Evolutionary conservation across 2,797 vertebrate species (phyloP), one percentile per base, ranked within the genome.

Genomic region (Sebastes cheni): DNA sequence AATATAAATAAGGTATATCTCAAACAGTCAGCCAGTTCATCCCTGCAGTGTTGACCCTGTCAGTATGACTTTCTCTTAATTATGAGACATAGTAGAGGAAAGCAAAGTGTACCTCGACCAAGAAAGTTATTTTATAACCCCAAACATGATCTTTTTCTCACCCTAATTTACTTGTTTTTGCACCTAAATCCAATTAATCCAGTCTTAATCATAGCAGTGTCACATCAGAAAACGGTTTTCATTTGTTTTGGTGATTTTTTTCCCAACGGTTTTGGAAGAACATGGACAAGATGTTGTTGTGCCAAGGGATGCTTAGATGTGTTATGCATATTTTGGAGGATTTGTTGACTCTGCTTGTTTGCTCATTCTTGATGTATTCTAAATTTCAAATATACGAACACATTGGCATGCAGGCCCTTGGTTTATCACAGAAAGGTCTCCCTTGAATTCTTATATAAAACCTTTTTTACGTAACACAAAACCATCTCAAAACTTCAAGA

Each of bases 1-100:
- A 80, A 75, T 56, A 55, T 72, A 75, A 75, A 85, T 55, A 4
- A 60, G 69, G 23, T 61, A 12, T 27, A 70, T 36, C n/a, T 75
- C 52, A 42, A 68, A 77, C 4, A 50, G 34, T 32, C 62, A 22
- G 23, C 1, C 27, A 62, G 34, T 71, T 59, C 3, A 67, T 7
- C 27, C 23, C 18, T 30, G 61, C 39, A 25, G 46, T 4, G 16
- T 8, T 14, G 36, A 59, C 14, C 27, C 23, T 67, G 67, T 52
- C n/a, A 42, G 66, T 72, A 6, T 6, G 34, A 50, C 56, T 67
- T 42, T 9, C 16, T 25, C 54, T 76, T 22, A 42, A 39, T 34
- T 11, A 10, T 32, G 22, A 34, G 9, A 34, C 29, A 29, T 25
- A 27, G 22, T 68, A 66, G 66, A 30, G 56, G 18, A 52, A 46